Evolutionary conservation across 2,797 vertebrate genomes (phyloP).

Genomic region (Novumbra hubbsi): DNA sequence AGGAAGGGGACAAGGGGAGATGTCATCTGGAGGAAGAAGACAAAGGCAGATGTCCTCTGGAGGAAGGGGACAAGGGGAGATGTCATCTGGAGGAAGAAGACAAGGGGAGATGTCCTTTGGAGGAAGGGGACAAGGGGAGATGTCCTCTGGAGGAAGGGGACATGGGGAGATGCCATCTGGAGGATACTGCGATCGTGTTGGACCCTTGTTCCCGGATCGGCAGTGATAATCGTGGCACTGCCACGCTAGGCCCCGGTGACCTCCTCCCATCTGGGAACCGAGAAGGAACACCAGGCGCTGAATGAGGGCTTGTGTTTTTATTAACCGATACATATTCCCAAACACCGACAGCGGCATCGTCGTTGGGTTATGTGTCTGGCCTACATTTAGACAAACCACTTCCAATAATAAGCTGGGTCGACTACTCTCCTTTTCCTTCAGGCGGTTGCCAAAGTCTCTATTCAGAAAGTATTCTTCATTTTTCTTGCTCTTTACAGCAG

Average conservation of each 20-base stretch:
- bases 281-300: background rate
- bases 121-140: too few species aligned
- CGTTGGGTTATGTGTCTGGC: background rate
- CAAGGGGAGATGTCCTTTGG: background rate
- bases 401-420: background rate
- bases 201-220: background rate
- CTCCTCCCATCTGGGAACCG: background rate
- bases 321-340: background rate
- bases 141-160: background rate
- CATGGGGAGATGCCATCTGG: background rate
- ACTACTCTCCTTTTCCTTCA: background rate
- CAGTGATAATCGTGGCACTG: background rate
- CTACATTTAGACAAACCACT: too few species aligned
- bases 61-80: too few species aligned
- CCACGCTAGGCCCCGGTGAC: background rate
- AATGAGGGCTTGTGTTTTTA: background rate
- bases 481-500: too few species aligned
- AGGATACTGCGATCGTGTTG: background rate
- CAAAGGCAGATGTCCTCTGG: background rate
- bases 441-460: background rate
- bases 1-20: too few species aligned
- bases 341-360: background rate
- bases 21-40: background rate
- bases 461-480: background rate
- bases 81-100: background rate